These are phyloP conservation scores for Eulimnadia texana DNA, from an alignment of 1,140 invertebrate genomes.

Conservation along the genomic window DNA sequence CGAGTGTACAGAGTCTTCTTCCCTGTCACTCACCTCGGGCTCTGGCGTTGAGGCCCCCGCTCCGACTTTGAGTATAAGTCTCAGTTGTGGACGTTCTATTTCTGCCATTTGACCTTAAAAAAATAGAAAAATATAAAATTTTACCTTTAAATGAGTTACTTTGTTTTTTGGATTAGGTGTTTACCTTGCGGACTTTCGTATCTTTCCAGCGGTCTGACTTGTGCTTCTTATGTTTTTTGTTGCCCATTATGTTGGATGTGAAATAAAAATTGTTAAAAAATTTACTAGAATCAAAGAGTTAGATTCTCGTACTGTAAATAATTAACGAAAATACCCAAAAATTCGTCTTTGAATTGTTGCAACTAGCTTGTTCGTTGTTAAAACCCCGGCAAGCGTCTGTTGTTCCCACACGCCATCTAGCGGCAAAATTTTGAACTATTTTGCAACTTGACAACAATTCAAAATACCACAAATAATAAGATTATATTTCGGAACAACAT, in stretches of 20 bases:
- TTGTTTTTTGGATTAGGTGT: too few species aligned
- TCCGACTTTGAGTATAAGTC: slow-evolving; percentile 67
- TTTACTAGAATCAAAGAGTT: too few species aligned
- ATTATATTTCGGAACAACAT: neutral
- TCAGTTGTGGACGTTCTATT: slow-evolving; percentile 36
- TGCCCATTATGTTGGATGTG: slow-evolving; percentile 4
- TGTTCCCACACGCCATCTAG: neutral
- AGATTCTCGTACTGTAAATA: neutral
- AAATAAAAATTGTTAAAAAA: too few species aligned
- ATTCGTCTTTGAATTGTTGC: too few species aligned
- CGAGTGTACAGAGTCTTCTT: slow-evolving; percentile 18
- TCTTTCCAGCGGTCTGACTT: slow-evolving; percentile 49
- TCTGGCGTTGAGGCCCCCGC: slow-evolving; percentile 51
- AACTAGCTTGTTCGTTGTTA: too few species aligned
- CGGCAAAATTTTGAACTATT: neutral
- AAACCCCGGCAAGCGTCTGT: too few species aligned
- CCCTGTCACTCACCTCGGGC: slow-evolving; percentile 37
- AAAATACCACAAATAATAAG: too few species aligned
- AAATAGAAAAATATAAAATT: too few species aligned
- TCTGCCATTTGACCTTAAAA: too few species aligned
- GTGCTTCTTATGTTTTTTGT: slow-evolving; percentile 53
- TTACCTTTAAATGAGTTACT: too few species aligned
- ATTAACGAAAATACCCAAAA: too few species aligned
- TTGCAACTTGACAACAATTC: neutral
- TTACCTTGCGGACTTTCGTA: slow-evolving; percentile 23